These are phyloP conservation scores for Monarcha castaneiventris DNA, from an alignment of 2,113 vertebrate genomes.

Conservation along the genomic window DNA sequence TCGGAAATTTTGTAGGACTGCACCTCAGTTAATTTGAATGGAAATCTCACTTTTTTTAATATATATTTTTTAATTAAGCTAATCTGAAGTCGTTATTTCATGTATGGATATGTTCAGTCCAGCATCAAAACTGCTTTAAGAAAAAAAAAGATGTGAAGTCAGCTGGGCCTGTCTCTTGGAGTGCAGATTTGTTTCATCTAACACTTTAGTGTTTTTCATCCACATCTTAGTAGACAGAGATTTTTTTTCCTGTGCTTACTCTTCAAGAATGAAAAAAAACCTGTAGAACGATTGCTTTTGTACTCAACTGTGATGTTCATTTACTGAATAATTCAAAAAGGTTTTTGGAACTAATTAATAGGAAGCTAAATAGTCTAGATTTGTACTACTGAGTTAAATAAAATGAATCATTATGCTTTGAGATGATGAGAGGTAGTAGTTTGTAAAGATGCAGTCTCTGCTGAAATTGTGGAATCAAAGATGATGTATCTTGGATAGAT, in stretches of 20 bases:
- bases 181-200: background rate
- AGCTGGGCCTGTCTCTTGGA: background rate
- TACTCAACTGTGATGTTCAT: background rate
- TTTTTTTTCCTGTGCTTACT: background rate
- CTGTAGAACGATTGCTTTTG: background rate
- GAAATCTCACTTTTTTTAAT: background rate
- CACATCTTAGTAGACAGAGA: background rate
- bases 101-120: background rate
- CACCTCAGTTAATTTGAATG: background rate
- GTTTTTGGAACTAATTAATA: background rate
- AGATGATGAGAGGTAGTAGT: background rate
- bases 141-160: background rate
- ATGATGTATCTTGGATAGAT: background rate
- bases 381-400: background rate
- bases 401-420: background rate
- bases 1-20: background rate
- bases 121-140: background rate
- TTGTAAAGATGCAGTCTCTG: background rate
- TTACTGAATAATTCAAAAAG: background rate
- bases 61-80: background rate
- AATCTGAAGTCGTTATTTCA: background rate
- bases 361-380: background rate
- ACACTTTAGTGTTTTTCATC: background rate
- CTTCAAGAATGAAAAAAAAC: background rate
- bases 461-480: background rate